phyloP scores from a whole-genome alignment of 2,888 invertebrate species.

The Endotricha flammealis region DNA sequence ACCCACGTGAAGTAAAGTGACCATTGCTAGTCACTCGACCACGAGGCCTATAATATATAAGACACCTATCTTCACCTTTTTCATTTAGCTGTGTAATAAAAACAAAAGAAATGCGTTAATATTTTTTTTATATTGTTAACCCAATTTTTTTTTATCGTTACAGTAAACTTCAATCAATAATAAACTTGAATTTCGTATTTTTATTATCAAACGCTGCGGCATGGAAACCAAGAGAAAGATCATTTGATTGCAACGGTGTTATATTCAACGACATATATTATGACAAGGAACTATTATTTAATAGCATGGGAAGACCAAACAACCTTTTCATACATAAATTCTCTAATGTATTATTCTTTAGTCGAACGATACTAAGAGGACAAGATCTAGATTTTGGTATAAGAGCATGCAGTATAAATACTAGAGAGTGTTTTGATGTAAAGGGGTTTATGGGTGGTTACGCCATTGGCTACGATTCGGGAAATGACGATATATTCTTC shows the following conservation, averaged over 20 bases:
- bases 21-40: no score
- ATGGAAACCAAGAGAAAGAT: no score
- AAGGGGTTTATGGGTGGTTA: conserved; percentile 52
- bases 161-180: no score
- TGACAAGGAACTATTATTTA: conserved; percentile 41
- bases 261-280: conserved; percentile 53
- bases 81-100: no score
- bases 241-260: conserved; percentile 58
- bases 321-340: conserved; percentile 57
- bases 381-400: conserved; percentile 50
- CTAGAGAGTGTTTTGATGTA: conserved; percentile 35
- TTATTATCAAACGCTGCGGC: no score
- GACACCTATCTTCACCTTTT: no score
- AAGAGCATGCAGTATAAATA: conserved; percentile 42
- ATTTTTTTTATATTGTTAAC: no score
- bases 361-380: conserved; percentile 48
- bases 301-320: conserved; percentile 44
- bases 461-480: conserved; percentile 54
- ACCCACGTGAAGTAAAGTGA: no score
- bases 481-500: conserved; percentile 62
- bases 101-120: no score
- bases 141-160: no score
- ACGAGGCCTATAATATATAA: no score
- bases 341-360: conserved; percentile 55
- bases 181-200: no score